Evolutionary conservation across 2,888 invertebrate genomes (phyloP).

Genomic region (Catotricha subobsoleta): DNA sequence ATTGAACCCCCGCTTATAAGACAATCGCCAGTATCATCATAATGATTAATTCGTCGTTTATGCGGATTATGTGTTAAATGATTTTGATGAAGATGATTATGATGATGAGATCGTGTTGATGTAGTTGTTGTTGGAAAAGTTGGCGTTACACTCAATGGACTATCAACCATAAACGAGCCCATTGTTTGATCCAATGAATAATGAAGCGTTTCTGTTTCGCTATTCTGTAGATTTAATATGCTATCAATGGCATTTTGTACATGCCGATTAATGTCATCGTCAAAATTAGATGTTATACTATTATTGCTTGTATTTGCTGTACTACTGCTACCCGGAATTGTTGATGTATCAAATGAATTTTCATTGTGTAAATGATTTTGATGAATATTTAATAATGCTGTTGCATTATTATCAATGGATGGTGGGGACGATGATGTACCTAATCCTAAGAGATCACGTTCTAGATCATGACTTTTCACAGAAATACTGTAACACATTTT

Average conservation of each 20-base stretch:
- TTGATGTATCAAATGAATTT: constrained; percentile 10
- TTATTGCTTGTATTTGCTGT: constrained; percentile 10
- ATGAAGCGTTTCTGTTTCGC: constrained; percentile 29
- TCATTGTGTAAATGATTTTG: constrained; percentile 11
- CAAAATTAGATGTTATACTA: constrained; percentile 24
- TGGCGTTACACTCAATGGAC: constrained; percentile 23
- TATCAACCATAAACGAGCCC: constrained; percentile 27
- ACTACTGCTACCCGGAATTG: neutral
- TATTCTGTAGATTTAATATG: constrained; percentile 49
- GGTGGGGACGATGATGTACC: constrained; percentile 3
- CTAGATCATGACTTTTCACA: constrained; percentile 7
- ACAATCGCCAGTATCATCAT: constrained; percentile 27
- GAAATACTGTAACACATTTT: constrained; percentile 11
- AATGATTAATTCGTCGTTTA: neutral
- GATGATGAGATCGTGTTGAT: constrained; percentile 5
- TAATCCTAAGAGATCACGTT: constrained; percentile 7
- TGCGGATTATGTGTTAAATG: neutral
- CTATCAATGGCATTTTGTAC: constrained; percentile 67
- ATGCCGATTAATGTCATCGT: constrained; percentile 51
- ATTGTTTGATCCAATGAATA: constrained; percentile 25
- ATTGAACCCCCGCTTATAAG: constrained; percentile 13
- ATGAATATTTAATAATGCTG: constrained; percentile 4
- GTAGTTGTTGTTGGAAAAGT: constrained; percentile 4
- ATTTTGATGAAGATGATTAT: too few species aligned
- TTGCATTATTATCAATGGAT: neutral